A percentile compares a stretch with the other conserved stretches of the same genome.
These are phyloP conservation scores for Latrodectus geometricus DNA, from an alignment of 1,140 invertebrate genomes.

Conservation along the genomic window DNA sequence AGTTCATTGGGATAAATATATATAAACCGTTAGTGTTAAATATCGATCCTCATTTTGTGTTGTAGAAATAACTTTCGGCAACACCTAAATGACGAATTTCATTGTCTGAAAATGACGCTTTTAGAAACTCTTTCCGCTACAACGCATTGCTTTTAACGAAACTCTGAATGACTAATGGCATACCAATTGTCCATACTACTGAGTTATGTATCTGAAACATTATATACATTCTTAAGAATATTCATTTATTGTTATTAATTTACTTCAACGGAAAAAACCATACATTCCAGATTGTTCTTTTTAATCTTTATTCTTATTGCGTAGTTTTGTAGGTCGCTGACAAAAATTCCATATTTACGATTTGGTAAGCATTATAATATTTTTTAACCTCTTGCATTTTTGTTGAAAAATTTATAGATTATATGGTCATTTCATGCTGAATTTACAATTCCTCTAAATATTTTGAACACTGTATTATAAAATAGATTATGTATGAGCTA, in stretches of 20 bases:
- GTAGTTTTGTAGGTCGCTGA: neutral
- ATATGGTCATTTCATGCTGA: neutral
- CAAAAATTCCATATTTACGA: neutral
- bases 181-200: neutral
- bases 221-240: neutral
- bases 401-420: neutral
- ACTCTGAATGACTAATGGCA: neutral
- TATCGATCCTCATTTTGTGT: neutral
- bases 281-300: neutral
- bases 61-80: neutral
- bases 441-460: neutral
- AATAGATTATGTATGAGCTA: too few relatives aligned
- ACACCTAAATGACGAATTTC: neutral
- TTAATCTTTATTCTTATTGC: neutral
- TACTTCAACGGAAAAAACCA: neutral
- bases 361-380: too few relatives aligned
- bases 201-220: neutral
- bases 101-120: neutral
- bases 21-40: neutral
- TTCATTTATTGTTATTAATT: neutral
- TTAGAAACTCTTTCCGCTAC: neutral
- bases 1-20: neutral
- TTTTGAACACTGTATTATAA: neutral
- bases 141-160: neutral
- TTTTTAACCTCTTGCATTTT: constrained; percentile 1